A percentile compares a stretch with the other conserved stretches of the same genome.
Conservation (phyloP, 2,113 vertebrate genomes). For the Oryzias javanicus region DNA sequence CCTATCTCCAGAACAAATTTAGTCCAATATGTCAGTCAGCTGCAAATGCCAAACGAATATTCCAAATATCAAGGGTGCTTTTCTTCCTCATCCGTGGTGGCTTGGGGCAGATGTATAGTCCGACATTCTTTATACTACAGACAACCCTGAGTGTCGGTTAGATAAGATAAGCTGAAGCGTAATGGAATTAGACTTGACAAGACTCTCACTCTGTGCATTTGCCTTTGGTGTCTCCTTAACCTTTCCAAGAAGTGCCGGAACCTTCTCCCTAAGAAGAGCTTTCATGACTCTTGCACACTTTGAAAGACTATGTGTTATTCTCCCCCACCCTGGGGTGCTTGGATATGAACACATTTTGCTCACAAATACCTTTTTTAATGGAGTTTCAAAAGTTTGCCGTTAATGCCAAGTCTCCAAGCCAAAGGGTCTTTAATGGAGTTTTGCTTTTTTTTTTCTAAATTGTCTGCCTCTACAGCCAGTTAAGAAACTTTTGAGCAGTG, state of each 20-base stretch:
- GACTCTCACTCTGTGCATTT: slow-evolving; percentile 69
- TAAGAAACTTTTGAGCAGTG: slow-evolving; percentile 70
- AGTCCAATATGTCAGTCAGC: slow-evolving; percentile 36
- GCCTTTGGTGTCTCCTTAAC: slow-evolving; percentile 77
- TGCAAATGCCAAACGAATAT: slow-evolving; percentile 69
- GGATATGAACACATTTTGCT: slow-evolving; percentile 67
- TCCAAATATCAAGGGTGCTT: slow-evolving; percentile 66
- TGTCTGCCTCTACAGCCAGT: slow-evolving; percentile 63
- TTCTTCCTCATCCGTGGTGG: slow-evolving; percentile 55
- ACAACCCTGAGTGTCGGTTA: slow-evolving; percentile 65
- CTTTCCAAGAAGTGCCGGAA: slow-evolving; percentile 66
- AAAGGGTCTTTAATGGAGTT: slow-evolving; percentile 79
- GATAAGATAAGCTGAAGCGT: slow-evolving; percentile 72
- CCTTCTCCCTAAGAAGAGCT: slow-evolving; percentile 58
- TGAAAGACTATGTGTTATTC: slow-evolving; percentile 60
- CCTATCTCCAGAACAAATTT: slow-evolving; percentile 49
- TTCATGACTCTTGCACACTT: slow-evolving; percentile 63
- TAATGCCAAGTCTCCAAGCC: slow-evolving; percentile 78
- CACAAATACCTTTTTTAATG: slow-evolving; percentile 79
- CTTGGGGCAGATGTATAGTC: slow-evolving; percentile 57
- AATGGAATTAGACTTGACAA: slow-evolving; percentile 75
- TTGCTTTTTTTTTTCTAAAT: slow-evolving; percentile 66
- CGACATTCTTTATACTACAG: slow-evolving; percentile 60
- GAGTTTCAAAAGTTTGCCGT: slow-evolving; percentile 77
- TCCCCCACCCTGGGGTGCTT: slow-evolving; percentile 59